Evolutionary conservation across 1,140 invertebrate genomes (phyloP).

Genomic region (Heliconius melpomene): DNA sequence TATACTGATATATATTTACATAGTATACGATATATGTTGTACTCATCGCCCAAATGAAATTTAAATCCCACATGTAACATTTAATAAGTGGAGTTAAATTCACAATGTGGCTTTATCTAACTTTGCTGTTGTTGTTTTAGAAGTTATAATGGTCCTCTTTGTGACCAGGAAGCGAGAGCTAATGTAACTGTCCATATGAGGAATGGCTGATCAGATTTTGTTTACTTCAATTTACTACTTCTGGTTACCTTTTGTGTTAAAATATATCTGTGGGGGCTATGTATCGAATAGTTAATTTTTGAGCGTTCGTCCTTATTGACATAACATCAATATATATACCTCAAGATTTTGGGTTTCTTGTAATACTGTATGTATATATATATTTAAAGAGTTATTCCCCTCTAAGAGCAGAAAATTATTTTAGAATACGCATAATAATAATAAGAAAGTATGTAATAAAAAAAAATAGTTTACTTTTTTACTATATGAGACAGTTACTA

Average conservation of each 20-base stretch:
- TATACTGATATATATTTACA: slow-evolving; percentile 16
- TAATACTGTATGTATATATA: too few species aligned
- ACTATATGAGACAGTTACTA: too few species aligned
- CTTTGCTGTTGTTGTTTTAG: slow-evolving; percentile 60
- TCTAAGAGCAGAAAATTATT: too few species aligned
- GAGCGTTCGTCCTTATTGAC: neutral
- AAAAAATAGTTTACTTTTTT: too few species aligned
- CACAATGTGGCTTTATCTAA: slow-evolving; percentile 55
- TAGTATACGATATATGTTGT: slow-evolving; percentile 20
- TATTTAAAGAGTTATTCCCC: too few species aligned
- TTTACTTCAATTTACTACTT: neutral
- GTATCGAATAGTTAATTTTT: neutral
- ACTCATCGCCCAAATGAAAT: slow-evolving; percentile 35
- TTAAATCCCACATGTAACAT: slow-evolving; percentile 40
- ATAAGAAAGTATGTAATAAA: too few species aligned
- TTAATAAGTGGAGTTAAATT: slow-evolving; percentile 55
- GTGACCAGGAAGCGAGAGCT: slow-evolving; percentile 51
- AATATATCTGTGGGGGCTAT: neutral
- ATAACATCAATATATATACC: neutral
- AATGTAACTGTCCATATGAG: slow-evolving; percentile 47
- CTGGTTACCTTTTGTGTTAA: neutral
- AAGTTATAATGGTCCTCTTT: slow-evolving; percentile 59
- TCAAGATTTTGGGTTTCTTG: too few species aligned
- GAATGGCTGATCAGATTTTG: slow-evolving; percentile 25
- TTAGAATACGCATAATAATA: too few species aligned